These are phyloP conservation scores for Pseudomugil gertrudae DNA, from an alignment of 2,797 vertebrate species.

Conservation along the genomic window DNA sequence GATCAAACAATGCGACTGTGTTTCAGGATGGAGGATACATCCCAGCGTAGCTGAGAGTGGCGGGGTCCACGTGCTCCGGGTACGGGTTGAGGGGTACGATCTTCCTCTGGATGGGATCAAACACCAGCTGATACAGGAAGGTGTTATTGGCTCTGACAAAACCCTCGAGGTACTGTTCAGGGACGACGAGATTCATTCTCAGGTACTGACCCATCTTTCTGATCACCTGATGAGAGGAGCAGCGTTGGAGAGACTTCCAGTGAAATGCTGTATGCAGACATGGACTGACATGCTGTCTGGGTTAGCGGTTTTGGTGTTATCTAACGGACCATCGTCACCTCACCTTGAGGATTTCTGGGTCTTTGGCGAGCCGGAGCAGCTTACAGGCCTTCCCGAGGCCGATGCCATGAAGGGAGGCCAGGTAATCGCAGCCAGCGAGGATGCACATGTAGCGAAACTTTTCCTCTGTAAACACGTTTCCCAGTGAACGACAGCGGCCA, in stretches of 20 bases:
- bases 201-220: constrained; percentile 97
- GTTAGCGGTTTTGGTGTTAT: too few species aligned
- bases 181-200: constrained; percentile 88
- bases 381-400: constrained; percentile 96
- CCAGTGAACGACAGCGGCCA: constrained; percentile 91
- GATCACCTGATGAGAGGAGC: constrained; percentile 85
- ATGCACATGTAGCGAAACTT: constrained; percentile 99
- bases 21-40: constrained; percentile 87
- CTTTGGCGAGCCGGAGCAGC: constrained; percentile 89
- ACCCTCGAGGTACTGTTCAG: constrained; percentile 91
- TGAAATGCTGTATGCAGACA: too few species aligned
- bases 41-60: constrained; percentile 89
- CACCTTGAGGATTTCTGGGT: constrained; percentile 95
- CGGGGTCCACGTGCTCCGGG: constrained; percentile 81
- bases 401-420: constrained; percentile 92
- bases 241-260: not conserved
- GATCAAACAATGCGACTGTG: not conserved
- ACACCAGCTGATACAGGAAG: constrained; percentile 96
- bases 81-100: constrained; percentile 93
- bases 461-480: constrained; percentile 94
- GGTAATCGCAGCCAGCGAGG: constrained; percentile 96
- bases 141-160: constrained; percentile 95
- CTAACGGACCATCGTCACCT: constrained; percentile 9
- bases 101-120: constrained; percentile 90
- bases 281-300: too few species aligned